Evolutionary conservation across 2,113 vertebrate species (phyloP).

Genomic region (Cynopterus brachyotis): DNA sequence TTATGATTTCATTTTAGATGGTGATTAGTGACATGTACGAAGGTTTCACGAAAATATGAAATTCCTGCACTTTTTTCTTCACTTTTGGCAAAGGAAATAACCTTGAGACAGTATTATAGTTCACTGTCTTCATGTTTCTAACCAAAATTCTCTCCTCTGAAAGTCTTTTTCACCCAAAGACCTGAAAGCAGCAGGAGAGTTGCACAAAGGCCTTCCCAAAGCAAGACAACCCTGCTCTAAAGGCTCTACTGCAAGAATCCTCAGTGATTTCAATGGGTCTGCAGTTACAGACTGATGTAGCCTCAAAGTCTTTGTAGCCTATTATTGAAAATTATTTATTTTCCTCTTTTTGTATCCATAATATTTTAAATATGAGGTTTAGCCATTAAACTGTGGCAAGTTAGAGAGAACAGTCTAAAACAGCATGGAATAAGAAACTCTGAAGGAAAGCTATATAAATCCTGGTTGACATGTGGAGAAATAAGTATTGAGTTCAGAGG

Average conservation of each 20-base stretch:
- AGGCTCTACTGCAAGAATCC: neutral
- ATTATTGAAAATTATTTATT: conserved; percentile 28
- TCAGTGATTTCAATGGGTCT: neutral
- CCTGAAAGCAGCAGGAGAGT: neutral
- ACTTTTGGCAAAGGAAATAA: neutral
- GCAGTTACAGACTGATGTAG: neutral
- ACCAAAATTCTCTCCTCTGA: neutral
- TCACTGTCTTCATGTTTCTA: neutral
- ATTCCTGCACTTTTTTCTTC: neutral
- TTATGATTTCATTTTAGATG: neutral
- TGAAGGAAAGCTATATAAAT: neutral
- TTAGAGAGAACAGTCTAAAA: neutral
- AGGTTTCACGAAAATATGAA: neutral
- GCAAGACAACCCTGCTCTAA: neutral
- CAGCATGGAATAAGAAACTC: neutral
- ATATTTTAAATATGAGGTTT: conserved; percentile 43
- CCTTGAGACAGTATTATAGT: neutral
- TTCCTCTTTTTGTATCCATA: neutral
- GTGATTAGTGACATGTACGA: neutral
- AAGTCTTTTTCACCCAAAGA: neutral
- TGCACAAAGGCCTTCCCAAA: neutral
- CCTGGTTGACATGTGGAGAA: neutral
- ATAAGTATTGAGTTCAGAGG: neutral
- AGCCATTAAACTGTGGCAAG: neutral
- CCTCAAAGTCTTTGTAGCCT: neutral